Percentiles rank a stretch among this genome's conserved stretches.
These are phyloP conservation scores for Cheilosia variabilis DNA, from an alignment of 2,888 invertebrate genomes.

Conservation along the genomic window DNA sequence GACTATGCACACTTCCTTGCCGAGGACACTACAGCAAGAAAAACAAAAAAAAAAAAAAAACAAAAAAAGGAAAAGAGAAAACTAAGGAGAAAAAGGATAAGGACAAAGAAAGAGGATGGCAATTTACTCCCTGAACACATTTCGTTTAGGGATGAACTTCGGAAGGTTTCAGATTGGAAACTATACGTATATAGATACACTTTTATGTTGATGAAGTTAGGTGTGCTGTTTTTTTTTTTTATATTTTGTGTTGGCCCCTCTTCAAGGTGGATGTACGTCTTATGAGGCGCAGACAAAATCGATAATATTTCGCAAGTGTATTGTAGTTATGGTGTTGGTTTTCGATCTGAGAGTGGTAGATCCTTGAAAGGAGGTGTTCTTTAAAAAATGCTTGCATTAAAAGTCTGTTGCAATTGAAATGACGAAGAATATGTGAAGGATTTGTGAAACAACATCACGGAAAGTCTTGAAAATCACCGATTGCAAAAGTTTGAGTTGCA, in stretches of 20 bases:
- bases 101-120: constrained; percentile 50
- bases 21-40: constrained; percentile 39
- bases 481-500: too few relatives aligned
- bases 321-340: constrained; percentile 29
- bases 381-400: too few relatives aligned
- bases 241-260: constrained; percentile 5
- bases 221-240: too few relatives aligned
- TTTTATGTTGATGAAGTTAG: constrained; percentile 1
- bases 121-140: constrained; percentile 45
- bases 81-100: constrained; percentile 24
- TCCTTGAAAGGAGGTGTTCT: not conserved
- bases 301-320: constrained; percentile 49
- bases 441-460: too few relatives aligned
- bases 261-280: constrained; percentile 25
- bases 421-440: too few relatives aligned
- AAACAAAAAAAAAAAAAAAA: constrained; percentile 23
- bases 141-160: constrained; percentile 56
- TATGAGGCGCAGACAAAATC: constrained; percentile 63
- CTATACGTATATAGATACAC: constrained; percentile 6
- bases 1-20: constrained; percentile 52
- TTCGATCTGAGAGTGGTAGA: constrained; percentile 6
- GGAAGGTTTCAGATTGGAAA: constrained; percentile 49
- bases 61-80: constrained; percentile 5
- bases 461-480: too few relatives aligned
- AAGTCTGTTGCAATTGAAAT: too few relatives aligned